Percentiles rank a stretch among this genome's conserved stretches.
Conservation (phyloP, 2,113 vertebrate genomes). For the Hyperoodon ampullatus region DNA sequence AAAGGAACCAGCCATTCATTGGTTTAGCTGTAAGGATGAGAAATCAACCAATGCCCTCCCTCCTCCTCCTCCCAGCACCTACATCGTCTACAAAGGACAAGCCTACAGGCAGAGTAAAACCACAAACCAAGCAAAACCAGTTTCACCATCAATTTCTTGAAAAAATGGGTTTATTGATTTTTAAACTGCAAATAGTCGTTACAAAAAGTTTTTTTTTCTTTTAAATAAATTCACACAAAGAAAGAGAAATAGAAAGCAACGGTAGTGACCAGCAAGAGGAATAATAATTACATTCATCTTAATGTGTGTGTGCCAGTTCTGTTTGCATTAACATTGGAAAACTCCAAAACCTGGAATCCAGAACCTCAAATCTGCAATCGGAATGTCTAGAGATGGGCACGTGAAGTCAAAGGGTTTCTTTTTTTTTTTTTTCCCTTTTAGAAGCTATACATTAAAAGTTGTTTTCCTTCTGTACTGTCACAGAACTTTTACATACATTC, state of each 20-base stretch:
- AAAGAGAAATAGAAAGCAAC: slow-evolving; percentile 89
- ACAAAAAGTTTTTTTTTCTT: slow-evolving; percentile 92
- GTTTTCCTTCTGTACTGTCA: slow-evolving; percentile 85
- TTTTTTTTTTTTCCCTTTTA: slow-evolving; percentile 82
- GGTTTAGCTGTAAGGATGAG: background rate
- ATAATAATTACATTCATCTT: slow-evolving; percentile 98
- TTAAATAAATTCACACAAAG: slow-evolving; percentile 98
- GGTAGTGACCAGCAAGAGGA: slow-evolving; percentile 94
- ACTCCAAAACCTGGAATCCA: slow-evolving; percentile 89
- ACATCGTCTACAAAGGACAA: background rate
- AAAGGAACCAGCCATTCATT: background rate
- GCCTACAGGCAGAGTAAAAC: background rate
- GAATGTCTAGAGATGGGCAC: slow-evolving; percentile 98
- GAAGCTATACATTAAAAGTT: slow-evolving; percentile 84
- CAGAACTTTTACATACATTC: slow-evolving; percentile 88
- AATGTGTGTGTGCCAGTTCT: slow-evolving; percentile 92
- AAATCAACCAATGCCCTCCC: background rate
- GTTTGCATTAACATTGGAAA: slow-evolving; percentile 90
- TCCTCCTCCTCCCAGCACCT: background rate
- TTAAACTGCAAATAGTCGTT: slow-evolving; percentile 99
- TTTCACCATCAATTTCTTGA: slow-evolving; percentile 85
- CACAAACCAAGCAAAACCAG: slow-evolving; percentile 79
- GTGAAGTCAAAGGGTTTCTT: slow-evolving; percentile 84
- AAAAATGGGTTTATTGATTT: slow-evolving; percentile 99
- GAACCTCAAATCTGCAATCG: slow-evolving; percentile 91